Evolutionary conservation across 2,888 invertebrate species (phyloP).

Genomic region (Lochmaea crataegi): DNA sequence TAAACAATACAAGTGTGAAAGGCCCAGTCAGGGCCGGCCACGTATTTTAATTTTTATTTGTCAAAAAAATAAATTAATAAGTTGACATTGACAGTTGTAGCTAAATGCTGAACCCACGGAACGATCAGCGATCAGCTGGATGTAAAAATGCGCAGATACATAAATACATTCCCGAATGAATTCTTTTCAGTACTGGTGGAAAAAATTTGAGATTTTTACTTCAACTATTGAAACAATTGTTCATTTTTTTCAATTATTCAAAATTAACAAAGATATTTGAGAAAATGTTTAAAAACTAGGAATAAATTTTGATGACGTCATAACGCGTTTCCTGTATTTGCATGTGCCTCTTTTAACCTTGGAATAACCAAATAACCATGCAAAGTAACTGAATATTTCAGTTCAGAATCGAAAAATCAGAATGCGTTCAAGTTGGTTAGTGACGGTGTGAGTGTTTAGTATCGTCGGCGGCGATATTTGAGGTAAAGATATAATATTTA

Average conservation of each 20-base stretch:
- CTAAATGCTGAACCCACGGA: too few relatives aligned
- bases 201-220: too few relatives aligned
- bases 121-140: too few relatives aligned
- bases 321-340: background rate
- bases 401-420: background rate
- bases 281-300: background rate
- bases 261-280: too few relatives aligned
- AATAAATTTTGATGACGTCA: background rate
- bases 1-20: slow-evolving; percentile 7
- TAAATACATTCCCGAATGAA: too few relatives aligned
- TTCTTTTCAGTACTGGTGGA: too few relatives aligned
- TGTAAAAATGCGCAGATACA: too few relatives aligned
- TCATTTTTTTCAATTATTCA: too few relatives aligned
- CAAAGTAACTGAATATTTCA: background rate
- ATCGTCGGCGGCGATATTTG: slow-evolving; percentile 18
- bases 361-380: background rate
- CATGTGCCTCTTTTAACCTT: background rate
- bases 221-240: too few relatives aligned
- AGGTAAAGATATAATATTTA: slow-evolving; percentile 14
- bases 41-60: slow-evolving; percentile 13
- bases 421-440: slow-evolving; percentile 21
- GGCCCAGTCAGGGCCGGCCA: slow-evolving; percentile 3
- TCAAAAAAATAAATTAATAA: background rate
- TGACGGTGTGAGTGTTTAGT: slow-evolving; percentile 25
- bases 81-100: too few relatives aligned